A percentile compares a stretch with the other conserved stretches of the same genome.
phyloP scores from a whole-genome alignment of 2,888 invertebrate genomes.

The Chymomyza fuscimana region DNA sequence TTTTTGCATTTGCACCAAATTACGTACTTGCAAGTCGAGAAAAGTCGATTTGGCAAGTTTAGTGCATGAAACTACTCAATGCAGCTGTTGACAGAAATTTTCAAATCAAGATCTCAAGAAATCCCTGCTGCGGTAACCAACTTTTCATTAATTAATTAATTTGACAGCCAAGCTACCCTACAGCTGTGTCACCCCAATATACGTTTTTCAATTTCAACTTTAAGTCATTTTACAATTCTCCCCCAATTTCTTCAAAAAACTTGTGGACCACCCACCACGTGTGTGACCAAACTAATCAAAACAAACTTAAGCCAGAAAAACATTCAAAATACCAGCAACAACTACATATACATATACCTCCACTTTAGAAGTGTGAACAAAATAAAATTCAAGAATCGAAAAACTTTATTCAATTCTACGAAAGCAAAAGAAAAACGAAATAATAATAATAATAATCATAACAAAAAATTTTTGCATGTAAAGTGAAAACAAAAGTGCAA shows the following conservation, averaged over 20 bases:
- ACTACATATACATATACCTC: background rate
- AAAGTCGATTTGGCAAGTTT: background rate
- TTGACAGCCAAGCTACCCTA: background rate
- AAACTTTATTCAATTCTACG: slow-evolving; percentile 66
- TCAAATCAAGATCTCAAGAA: background rate
- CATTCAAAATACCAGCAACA: slow-evolving; percentile 9
- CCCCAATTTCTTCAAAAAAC: background rate
- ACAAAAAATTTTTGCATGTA: background rate
- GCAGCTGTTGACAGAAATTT: background rate
- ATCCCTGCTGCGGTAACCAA: background rate
- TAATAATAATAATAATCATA: slow-evolving; percentile 54
- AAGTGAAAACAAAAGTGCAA: slow-evolving; percentile 26
- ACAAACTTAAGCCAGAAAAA: slow-evolving; percentile 52
- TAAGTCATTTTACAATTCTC: background rate
- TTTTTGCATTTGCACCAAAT: slow-evolving; percentile 45
- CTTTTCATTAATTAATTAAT: background rate
- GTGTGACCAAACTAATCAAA: slow-evolving; percentile 63
- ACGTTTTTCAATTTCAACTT: background rate
- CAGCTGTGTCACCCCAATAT: background rate
- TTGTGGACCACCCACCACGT: slow-evolving; percentile 1
- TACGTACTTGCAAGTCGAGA: slow-evolving; percentile 26
- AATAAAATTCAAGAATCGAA: slow-evolving; percentile 2
- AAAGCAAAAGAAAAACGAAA: slow-evolving; percentile 40
- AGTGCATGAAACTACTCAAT: background rate
- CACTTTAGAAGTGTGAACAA: background rate